Evolutionary conservation across 2,888 invertebrate genomes (phyloP).

Genomic region (Tipula helvola): DNA sequence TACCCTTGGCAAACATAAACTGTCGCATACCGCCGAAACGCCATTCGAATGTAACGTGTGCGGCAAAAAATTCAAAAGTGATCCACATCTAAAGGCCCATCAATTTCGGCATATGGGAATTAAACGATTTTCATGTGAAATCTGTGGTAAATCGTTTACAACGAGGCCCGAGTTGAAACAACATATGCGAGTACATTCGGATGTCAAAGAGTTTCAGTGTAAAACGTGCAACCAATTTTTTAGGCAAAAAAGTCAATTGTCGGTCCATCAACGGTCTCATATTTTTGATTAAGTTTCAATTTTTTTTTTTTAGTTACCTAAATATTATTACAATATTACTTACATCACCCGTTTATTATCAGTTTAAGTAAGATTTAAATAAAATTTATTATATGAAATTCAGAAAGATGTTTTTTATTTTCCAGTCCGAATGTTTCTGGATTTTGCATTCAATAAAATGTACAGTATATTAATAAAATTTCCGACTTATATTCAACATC

Average conservation of each 20-base stretch:
- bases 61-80: constrained; percentile 5
- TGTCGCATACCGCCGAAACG: background rate
- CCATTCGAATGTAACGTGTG: background rate
- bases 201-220: constrained; percentile 7
- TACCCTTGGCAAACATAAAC: background rate
- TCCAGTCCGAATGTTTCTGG: background rate
- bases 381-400: background rate
- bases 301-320: background rate
- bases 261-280: background rate
- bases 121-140: background rate
- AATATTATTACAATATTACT: background rate
- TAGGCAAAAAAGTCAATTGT: background rate
- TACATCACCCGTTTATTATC: background rate
- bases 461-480: background rate
- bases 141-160: background rate
- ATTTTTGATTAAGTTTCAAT: background rate
- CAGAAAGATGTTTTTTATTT: too few relatives aligned
- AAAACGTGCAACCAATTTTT: background rate
- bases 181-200: background rate
- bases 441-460: background rate
- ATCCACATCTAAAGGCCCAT: background rate
- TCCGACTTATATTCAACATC: background rate
- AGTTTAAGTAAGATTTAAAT: background rate
- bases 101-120: constrained; percentile 9
- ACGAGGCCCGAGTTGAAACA: background rate